Evolutionary conservation across 2,888 invertebrate species (phyloP).

Genomic region (Perdita meconis): DNA sequence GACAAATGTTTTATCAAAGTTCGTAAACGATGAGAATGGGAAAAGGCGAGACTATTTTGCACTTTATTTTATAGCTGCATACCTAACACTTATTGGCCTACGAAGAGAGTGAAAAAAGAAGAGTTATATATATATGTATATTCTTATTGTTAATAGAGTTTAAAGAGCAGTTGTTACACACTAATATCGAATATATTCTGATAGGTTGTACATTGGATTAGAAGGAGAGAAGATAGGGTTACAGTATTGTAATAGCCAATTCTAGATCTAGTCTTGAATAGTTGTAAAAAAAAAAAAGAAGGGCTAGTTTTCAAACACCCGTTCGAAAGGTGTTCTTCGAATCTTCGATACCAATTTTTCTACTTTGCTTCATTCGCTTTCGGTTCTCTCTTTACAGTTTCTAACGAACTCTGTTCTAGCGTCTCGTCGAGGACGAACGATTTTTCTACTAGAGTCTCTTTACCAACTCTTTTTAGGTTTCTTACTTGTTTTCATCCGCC

Average conservation of each 20-base stretch:
- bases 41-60: constrained; percentile 55
- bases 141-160: constrained; percentile 53
- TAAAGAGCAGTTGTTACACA: constrained; percentile 51
- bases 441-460: constrained; percentile 11
- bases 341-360: constrained; percentile 29
- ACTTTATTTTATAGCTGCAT: constrained; percentile 60
- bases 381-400: background rate
- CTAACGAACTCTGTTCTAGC: constrained; percentile 11
- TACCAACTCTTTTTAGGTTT: background rate
- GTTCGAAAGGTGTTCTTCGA: constrained; percentile 11
- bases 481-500: constrained; percentile 14
- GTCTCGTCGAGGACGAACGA: background rate
- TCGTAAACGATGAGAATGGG: constrained; percentile 37
- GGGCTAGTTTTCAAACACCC: constrained; percentile 23
- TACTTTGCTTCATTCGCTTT: constrained; percentile 39
- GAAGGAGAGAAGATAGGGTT: constrained; percentile 45
- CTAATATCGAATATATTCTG: constrained; percentile 53
- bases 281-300: constrained; percentile 50
- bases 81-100: constrained; percentile 51
- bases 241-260: constrained; percentile 74
- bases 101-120: constrained; percentile 27
- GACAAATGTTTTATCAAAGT: constrained; percentile 34
- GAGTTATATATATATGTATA: constrained; percentile 17
- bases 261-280: constrained; percentile 72
- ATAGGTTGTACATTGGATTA: constrained; percentile 43